Base-by-base conservation (phyloP, 2,113 vertebrate genomes). In the Brachyhypopomus gauderio region DNA sequence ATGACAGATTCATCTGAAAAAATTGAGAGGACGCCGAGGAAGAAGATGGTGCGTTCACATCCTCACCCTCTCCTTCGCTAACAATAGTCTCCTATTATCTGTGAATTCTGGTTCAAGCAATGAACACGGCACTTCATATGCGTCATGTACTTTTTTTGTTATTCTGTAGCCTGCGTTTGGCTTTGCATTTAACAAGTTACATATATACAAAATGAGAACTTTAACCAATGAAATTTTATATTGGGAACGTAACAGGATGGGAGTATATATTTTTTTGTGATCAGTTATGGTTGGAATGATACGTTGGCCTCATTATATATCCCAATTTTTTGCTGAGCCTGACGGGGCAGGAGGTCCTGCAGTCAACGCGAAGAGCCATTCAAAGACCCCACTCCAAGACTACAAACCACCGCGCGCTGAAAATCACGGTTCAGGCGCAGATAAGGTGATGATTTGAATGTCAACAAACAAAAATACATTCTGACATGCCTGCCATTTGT, bases 291-390 rank as follows among this genome's bases (percentile, higher is more conserved):
- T 14, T 52, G 41, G 41, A 41, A 9, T 9, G 45, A 52, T 52
- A 14, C 9, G 2, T 52, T 14, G 45, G 45, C 12, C 12, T 11
- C 64, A 14, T 12, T 75, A 34, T 45, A 30, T 30, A 30, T 41
- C 12, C 3, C 30, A 6, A n/a, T 12, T 52, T 75, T 72, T 63
- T 20, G 72, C 72, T 45, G 63, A n/a, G 72, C 72, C 63, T 25
- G 17, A 60, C 25, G 34, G 38, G 17, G 25, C 36, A 17, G 75
- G 38, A 41, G 36, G 56, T 62, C n/a, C n/a, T 23, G 62, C 12
- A 20, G 56, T 27, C 59, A 48, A 36, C 14, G 20, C 41, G 23
- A 27, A 9, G 27, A 19, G 23, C 60, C 60, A 64, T 48, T 41
- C 30, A 64, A 27, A 77, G 38, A 48, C 17, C 20, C 5, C 38